Evolutionary conservation across 2,797 vertebrate species (phyloP).

Genomic region (Podarcis lilfordi): DNA sequence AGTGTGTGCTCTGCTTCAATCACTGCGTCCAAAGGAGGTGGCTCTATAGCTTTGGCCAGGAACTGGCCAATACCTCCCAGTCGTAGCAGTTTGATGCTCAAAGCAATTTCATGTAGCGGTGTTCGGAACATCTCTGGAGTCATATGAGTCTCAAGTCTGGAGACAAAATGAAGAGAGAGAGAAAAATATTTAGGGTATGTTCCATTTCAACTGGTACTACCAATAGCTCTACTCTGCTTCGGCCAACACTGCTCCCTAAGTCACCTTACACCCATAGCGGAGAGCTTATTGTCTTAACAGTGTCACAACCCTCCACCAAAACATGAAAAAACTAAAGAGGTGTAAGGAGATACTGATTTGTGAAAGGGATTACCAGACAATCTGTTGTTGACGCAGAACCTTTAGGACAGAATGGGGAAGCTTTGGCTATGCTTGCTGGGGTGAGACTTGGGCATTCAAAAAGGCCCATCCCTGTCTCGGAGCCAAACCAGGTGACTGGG

Average conservation of each 20-base stretch:
- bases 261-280: no score
- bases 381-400: background rate
- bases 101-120: conserved; percentile 91
- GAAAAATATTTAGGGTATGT: conserved; percentile 1
- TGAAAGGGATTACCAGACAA: background rate
- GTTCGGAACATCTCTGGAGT: conserved; percentile 96
- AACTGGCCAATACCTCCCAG: conserved; percentile 93
- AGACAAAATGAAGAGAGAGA: conserved; percentile 17
- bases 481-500: no score
- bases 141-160: conserved; percentile 93
- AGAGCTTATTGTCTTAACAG: background rate
- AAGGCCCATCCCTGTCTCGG: no score
- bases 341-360: background rate
- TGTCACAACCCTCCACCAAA: background rate
- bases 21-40: conserved; percentile 93
- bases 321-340: background rate
- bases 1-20: conserved; percentile 95
- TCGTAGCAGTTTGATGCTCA: conserved; percentile 94
- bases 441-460: no score
- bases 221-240: background rate
- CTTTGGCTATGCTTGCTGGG: background rate
- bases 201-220: background rate
- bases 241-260: background rate
- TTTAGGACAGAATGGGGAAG: background rate
- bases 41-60: conserved; percentile 94